Evolutionary conservation across 2,113 vertebrate species (phyloP), one percentile per base, ranked within the genome.

Genomic region (Neogobius melanostomus): DNA sequence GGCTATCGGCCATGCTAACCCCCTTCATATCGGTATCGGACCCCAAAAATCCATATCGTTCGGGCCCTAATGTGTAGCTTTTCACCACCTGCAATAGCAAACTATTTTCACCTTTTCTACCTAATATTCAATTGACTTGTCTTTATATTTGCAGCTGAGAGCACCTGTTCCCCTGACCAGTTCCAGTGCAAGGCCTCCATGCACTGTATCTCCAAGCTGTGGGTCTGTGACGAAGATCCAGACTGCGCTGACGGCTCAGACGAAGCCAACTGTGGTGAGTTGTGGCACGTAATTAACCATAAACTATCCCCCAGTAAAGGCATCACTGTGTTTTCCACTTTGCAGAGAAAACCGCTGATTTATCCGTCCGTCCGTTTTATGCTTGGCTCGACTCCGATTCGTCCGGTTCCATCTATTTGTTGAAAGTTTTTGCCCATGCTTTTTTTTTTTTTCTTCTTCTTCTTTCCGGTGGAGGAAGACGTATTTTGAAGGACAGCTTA

Each of bases 181-280:
- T 99, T 99, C 90, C 98, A 98, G 73, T 99, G 98, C 81, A 96
- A 96, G 91, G 95, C 96, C 17, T 97, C 97, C 42, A 98, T 98
- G 76, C 97, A 98, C 74, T 99, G 98, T 86, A 99, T 99, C 89
- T 98, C 98, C 83, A 98, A 97, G 80, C 91, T 98, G 61, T 99
- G 98, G 98, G 97, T 99, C 8, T 99, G 98, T 79, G 98, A 99
- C 7, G 96, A 99, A 83, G 98, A 99, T 75, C 95, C 97, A 0
- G 98, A 99, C 79, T 99, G 97, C 53, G 95, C 97, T 4, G 98
- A 99, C 36, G 98, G 97, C 16, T 98, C 98, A 0, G 97, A 98
- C 42, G 97, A 99, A 87, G 94, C 96, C 28, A 97, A 96, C 84
- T 99, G 98, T 59, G 97, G 98, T 99, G 90, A 97, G 97, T 92